These are phyloP conservation scores for Euzophera pinguis DNA, from an alignment of 2,888 invertebrate species.

Conservation along the genomic window DNA sequence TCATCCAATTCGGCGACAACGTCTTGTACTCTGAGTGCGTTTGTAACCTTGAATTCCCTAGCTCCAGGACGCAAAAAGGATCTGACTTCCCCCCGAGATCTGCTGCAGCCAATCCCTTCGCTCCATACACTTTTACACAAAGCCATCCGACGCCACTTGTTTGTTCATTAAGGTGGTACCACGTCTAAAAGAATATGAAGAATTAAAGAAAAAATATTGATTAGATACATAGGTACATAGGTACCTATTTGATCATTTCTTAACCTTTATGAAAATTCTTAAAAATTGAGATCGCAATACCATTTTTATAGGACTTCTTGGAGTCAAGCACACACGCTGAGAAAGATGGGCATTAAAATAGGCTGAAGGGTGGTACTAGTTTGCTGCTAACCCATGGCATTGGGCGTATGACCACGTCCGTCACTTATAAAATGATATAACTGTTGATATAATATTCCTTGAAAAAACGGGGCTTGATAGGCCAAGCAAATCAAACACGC, in stretches of 20 bases:
- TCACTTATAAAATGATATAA: too few relatives aligned
- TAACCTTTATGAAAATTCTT: too few relatives aligned
- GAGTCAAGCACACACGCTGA: too few relatives aligned
- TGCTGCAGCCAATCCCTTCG: constrained; percentile 93
- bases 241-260: neutral
- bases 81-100: constrained; percentile 99
- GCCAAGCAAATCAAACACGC: too few relatives aligned
- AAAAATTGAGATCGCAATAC: too few relatives aligned
- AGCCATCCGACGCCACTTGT: constrained; percentile 93
- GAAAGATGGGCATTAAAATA: too few relatives aligned
- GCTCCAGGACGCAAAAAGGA: constrained; percentile 97
- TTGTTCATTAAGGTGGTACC: constrained; percentile 73
- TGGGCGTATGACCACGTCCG: too few relatives aligned
- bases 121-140: constrained; percentile 94
- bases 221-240: neutral
- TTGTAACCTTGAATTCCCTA: constrained; percentile 96
- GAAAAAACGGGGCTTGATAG: too few relatives aligned
- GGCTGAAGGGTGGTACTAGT: too few relatives aligned
- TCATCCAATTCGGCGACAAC: constrained; percentile 97
- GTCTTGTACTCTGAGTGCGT: constrained; percentile 99
- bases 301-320: too few relatives aligned
- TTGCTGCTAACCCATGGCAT: too few relatives aligned
- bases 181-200: constrained; percentile 68
- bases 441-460: too few relatives aligned
- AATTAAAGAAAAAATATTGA: neutral